Evolutionary conservation across 2,888 invertebrate genomes (phyloP).

Genomic region (Drepana falcataria): DNA sequence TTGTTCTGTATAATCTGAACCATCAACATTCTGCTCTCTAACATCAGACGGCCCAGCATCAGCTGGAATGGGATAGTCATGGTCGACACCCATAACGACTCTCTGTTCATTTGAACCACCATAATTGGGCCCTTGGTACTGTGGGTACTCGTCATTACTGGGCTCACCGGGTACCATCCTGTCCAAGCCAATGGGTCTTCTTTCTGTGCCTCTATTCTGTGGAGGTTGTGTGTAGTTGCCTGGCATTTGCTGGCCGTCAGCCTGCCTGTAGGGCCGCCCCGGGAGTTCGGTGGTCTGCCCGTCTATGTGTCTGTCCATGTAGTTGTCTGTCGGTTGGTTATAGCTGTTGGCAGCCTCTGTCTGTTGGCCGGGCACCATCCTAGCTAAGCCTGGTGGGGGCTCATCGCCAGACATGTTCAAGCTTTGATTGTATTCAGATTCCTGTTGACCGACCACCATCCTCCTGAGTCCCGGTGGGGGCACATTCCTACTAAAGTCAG

Average conservation of each 20-base stretch:
- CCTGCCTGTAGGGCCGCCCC: constrained; percentile 58
- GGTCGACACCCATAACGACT: constrained; percentile 79
- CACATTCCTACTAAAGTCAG: constrained; percentile 61
- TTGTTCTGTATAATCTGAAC: constrained; percentile 63
- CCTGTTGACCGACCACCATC: constrained; percentile 83
- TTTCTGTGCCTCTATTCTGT: constrained; percentile 38
- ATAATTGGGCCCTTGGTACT: constrained; percentile 54
- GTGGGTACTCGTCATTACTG: constrained; percentile 66
- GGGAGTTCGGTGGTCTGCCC: constrained; percentile 57
- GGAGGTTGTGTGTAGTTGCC: constrained; percentile 51
- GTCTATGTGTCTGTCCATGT: constrained; percentile 65
- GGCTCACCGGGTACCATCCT: constrained; percentile 82
- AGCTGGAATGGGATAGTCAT: constrained; percentile 42
- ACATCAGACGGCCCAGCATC: constrained; percentile 53
- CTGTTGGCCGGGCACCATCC: constrained; percentile 76
- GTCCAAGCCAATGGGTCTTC: constrained; percentile 76
- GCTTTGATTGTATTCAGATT: constrained; percentile 66
- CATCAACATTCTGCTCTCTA: constrained; percentile 65
- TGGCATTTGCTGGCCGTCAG: constrained; percentile 62
- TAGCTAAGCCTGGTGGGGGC: constrained; percentile 72
- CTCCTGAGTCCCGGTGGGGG: constrained; percentile 82
- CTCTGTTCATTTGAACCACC: constrained; percentile 63
- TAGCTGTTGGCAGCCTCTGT: constrained; percentile 58
- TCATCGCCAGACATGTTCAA: constrained; percentile 61
- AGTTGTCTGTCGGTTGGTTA: constrained; percentile 54